Evolutionary conservation across 2,797 vertebrate species (phyloP).

Genomic region (Sparidentex hasta): DNA sequence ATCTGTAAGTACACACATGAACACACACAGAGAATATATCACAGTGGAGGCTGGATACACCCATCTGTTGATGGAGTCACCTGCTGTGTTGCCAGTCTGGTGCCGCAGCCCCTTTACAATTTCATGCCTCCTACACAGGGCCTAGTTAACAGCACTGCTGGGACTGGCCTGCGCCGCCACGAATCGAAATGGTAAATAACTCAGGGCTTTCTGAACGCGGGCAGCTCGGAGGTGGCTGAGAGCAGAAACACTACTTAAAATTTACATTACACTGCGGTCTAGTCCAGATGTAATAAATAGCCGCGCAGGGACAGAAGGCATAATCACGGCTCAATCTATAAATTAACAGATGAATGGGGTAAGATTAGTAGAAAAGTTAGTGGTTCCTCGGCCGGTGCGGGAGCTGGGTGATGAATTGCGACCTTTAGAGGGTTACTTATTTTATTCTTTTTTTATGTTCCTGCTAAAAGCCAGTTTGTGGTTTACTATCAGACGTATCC

Average conservation of each 20-base stretch:
- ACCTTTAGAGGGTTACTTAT: slow-evolving; percentile 35
- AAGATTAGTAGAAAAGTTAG: slow-evolving; percentile 21
- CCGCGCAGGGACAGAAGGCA: background rate
- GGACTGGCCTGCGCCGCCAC: slow-evolving; percentile 17
- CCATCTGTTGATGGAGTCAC: slow-evolving; percentile 56
- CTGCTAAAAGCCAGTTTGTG: slow-evolving; percentile 17
- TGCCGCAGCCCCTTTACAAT: slow-evolving; percentile 46
- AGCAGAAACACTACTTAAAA: slow-evolving; percentile 44
- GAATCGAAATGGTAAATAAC: slow-evolving; percentile 57
- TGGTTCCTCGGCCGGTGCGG: background rate
- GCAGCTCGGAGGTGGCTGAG: slow-evolving; percentile 18
- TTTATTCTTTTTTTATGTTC: slow-evolving; percentile 10
- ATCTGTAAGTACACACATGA: slow-evolving; percentile 3
- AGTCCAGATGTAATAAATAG: slow-evolving; percentile 37
- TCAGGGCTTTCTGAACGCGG: slow-evolving; percentile 20
- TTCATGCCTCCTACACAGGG: slow-evolving; percentile 48
- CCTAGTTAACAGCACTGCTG: slow-evolving; percentile 52
- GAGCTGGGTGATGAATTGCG: slow-evolving; percentile 40
- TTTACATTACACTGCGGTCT: slow-evolving; percentile 32
- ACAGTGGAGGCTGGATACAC: slow-evolving; percentile 17
- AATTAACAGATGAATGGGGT: slow-evolving; percentile 44
- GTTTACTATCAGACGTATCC: slow-evolving; percentile 11
- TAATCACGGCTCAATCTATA: slow-evolving; percentile 36
- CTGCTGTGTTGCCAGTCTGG: slow-evolving; percentile 50
- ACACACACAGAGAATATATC: slow-evolving; percentile 26